Percentiles rank a stretch among this genome's conserved stretches.
Conservation (phyloP, 2,888 invertebrate species). For the Panorpa germanica region DNA sequence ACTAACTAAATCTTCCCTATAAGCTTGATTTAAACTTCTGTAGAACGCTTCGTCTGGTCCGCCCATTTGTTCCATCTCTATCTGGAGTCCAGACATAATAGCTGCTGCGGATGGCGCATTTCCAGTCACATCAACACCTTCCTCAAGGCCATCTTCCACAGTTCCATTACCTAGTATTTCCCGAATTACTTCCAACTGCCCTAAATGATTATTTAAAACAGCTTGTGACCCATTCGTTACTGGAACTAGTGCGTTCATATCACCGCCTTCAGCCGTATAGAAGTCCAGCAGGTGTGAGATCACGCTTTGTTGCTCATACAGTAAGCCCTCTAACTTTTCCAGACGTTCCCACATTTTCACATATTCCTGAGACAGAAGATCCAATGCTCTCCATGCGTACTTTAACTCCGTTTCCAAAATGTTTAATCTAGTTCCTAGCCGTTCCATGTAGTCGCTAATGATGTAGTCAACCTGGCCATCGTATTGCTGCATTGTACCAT, state of each 20-base stretch:
- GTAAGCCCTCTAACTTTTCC: slow-evolving; percentile 70
- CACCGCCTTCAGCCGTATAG: slow-evolving; percentile 39
- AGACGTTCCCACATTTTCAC: slow-evolving; percentile 87
- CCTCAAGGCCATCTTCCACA: slow-evolving; percentile 45
- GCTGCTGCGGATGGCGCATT: slow-evolving; percentile 23
- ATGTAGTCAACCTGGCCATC: slow-evolving; percentile 56
- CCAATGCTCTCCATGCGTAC: slow-evolving; percentile 83
- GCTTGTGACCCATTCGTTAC: slow-evolving; percentile 15
- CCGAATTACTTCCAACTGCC: slow-evolving; percentile 37
- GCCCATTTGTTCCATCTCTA: slow-evolving; percentile 20
- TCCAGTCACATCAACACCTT: slow-evolving; percentile 36
- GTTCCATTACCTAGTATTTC: slow-evolving; percentile 45
- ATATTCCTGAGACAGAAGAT: slow-evolving; percentile 78
- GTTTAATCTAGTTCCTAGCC: slow-evolving; percentile 67
- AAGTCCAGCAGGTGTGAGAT: slow-evolving; percentile 73
- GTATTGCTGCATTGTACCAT: no score
- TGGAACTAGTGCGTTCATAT: slow-evolving; percentile 23
- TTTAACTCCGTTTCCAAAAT: slow-evolving; percentile 80
- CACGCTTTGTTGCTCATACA: slow-evolving; percentile 79
- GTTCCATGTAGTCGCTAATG: slow-evolving; percentile 81
- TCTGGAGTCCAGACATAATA: slow-evolving; percentile 12
- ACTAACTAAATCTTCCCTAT: slow-evolving; percentile 57
- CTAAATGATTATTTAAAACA: slow-evolving; percentile 19
- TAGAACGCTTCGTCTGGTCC: slow-evolving; percentile 79
- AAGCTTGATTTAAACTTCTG: slow-evolving; percentile 71